phyloP scores from a whole-genome alignment of 2,888 invertebrate species.

The Lasioglossum villosulum region DNA sequence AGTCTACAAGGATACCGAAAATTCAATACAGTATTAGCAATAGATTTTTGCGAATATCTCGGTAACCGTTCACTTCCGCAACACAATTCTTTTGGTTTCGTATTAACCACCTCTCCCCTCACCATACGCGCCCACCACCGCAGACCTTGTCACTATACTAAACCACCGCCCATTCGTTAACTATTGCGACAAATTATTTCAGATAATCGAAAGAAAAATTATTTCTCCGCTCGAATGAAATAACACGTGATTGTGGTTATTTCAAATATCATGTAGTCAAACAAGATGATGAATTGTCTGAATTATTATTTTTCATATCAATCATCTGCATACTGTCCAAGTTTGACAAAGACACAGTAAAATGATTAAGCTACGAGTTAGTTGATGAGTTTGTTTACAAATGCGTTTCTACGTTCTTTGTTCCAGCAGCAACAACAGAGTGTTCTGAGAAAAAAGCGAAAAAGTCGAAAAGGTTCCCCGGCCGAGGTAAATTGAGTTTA shows the following conservation, averaged over 20 bases:
- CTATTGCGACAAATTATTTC: background rate
- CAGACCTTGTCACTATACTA: too few species aligned
- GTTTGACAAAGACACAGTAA: background rate
- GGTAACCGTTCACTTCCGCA: too few species aligned
- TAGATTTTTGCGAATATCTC: too few species aligned
- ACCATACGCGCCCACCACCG: too few species aligned
- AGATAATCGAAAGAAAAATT: background rate
- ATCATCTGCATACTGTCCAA: too few species aligned
- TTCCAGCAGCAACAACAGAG: background rate
- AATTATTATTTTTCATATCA: background rate
- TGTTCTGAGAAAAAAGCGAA: background rate
- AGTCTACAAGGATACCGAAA: too few species aligned
- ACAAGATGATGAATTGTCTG: background rate
- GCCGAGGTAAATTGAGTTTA: constrained; percentile 45
- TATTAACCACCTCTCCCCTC: too few species aligned
- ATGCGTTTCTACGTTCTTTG: background rate
- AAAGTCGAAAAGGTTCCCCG: background rate
- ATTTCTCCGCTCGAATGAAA: background rate
- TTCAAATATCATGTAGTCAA: background rate
- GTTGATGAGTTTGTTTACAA: background rate
- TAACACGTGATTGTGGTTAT: background rate
- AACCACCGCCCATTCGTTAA: background rate
- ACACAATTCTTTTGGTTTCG: too few species aligned
- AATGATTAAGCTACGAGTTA: background rate
- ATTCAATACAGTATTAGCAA: too few species aligned